Conservation (phyloP, 2,113 vertebrate genomes). For the Platysteira castanea region DNA sequence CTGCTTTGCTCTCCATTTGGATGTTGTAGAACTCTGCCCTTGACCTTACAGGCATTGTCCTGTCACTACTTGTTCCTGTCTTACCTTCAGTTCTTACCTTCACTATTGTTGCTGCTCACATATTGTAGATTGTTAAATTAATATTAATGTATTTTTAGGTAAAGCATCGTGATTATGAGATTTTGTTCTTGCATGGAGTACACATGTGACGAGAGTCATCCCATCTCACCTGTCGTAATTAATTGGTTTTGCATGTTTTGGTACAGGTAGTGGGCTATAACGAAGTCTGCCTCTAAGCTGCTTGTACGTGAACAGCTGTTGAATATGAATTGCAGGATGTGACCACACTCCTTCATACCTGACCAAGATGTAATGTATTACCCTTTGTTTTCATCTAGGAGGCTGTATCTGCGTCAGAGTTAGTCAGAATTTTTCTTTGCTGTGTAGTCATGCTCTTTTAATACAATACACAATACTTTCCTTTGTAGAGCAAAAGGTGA, state of each 20-base stretch:
- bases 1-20: neutral
- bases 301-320: neutral
- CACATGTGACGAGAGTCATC: neutral
- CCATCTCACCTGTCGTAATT: neutral
- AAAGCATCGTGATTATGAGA: neutral
- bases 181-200: neutral
- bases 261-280: neutral
- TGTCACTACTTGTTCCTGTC: neutral
- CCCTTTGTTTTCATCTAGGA: neutral
- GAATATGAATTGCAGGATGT: neutral
- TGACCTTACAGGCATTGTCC: neutral
- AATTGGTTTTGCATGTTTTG: neutral
- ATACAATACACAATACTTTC: neutral
- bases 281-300: neutral
- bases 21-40: neutral
- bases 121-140: neutral
- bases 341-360: neutral
- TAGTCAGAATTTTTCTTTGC: neutral
- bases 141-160: neutral
- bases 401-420: neutral
- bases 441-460: neutral
- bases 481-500: neutral
- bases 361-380: fast-evolving
- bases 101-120: neutral
- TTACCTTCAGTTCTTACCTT: neutral